Percentiles rank a stretch among this genome's conserved stretches.
Evolutionary conservation across 2,888 invertebrate species (phyloP).

Genomic region (Epinotia demarniana): DNA sequence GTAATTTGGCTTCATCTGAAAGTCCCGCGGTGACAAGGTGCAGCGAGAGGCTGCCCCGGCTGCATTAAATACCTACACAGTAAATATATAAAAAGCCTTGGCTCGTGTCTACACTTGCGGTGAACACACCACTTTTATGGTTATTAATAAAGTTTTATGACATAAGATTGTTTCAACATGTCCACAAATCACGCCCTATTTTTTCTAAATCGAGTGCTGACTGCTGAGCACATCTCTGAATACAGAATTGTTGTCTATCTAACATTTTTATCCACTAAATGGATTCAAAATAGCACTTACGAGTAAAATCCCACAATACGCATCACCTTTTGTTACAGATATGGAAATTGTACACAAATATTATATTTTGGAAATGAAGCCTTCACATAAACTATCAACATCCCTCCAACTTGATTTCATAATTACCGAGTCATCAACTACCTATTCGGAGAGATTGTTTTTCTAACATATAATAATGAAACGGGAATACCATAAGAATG

Average conservation of each 20-base stretch:
- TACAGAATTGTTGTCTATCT: not conserved
- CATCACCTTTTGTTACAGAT: not conserved
- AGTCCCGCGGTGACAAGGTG: slow-evolving; percentile 44
- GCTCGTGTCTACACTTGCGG: slow-evolving; percentile 26
- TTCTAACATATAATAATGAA: slow-evolving; percentile 16
- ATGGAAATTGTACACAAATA: not conserved
- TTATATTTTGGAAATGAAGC: not conserved
- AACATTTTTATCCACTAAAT: not conserved
- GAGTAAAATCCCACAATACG: not conserved
- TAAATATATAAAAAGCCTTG: slow-evolving; percentile 18
- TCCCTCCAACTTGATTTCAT: not conserved
- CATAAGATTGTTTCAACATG: not conserved
- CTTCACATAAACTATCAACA: not conserved
- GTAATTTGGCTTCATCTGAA: slow-evolving; percentile 42
- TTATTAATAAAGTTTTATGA: slow-evolving; percentile 1
- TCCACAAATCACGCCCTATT: not conserved
- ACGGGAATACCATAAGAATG: slow-evolving; percentile 1
- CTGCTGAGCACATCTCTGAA: not conserved
- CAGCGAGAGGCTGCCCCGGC: slow-evolving; percentile 22
- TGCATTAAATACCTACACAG: slow-evolving; percentile 2
- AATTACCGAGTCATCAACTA: not conserved
- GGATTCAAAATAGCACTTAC: not conserved
- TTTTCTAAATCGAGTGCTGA: not conserved
- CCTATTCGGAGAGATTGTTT: not conserved
- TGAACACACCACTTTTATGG: slow-evolving; percentile 4